Conservation (phyloP, 2,797 vertebrate species). For the Lacerta viridis region DNA sequence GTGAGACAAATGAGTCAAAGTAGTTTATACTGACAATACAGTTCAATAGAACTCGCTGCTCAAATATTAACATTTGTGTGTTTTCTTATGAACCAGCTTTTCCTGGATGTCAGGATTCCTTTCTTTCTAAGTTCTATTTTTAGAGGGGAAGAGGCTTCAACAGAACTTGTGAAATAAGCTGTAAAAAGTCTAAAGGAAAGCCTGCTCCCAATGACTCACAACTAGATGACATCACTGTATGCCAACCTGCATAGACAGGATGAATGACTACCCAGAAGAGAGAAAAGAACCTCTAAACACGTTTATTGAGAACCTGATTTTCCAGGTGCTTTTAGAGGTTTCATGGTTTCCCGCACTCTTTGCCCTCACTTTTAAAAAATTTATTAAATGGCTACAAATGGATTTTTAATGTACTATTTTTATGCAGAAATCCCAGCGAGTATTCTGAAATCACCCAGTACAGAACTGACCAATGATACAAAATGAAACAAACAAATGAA, state of each 20-base stretch:
- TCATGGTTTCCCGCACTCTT: background rate
- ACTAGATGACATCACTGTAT: background rate
- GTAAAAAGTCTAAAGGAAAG: background rate
- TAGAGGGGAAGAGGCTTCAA: background rate
- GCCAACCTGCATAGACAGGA: background rate
- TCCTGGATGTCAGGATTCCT: slow-evolving; percentile 4
- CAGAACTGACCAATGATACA: background rate
- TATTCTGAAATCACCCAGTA: background rate
- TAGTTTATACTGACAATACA: background rate
- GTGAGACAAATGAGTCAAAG: background rate
- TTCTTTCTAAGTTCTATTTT: background rate
- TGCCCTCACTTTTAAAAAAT: background rate
- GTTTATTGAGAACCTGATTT: background rate
- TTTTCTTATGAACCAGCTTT: background rate
- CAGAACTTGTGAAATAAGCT: slow-evolving; percentile 13
- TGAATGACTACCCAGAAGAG: background rate
- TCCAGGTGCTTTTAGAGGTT: background rate
- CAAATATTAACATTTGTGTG: background rate
- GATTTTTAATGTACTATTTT: background rate
- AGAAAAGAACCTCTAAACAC: background rate
- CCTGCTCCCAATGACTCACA: background rate
- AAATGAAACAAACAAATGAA: background rate
- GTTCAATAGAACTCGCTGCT: background rate
- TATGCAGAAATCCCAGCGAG: background rate
- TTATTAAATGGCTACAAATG: background rate